Base-by-base conservation (phyloP, 2,113 vertebrate genomes). In the Anoura caudifer region DNA sequence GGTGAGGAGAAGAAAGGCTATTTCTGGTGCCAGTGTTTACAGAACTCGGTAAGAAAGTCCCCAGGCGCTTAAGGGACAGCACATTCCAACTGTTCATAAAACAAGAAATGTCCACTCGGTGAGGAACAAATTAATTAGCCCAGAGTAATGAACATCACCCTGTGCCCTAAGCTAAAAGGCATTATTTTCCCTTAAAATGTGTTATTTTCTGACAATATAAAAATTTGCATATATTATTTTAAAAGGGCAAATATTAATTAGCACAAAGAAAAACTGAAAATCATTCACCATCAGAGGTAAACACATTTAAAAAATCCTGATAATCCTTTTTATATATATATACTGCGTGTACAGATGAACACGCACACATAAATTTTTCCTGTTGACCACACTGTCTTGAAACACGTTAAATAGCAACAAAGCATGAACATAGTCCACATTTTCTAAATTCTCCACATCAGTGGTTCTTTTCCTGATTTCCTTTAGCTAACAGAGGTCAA, bases 1-100 rank as follows among this genome's bases (percentile, higher is more conserved):
- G 2, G 20, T 1, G 50, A 36, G 11, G 0, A 3, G 15, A 54
- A 19, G 4, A 56, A 5, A 10, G 5, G 76, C 41, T 61, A 20
- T 36, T n/a, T 59, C 56, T 52, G 47, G 56, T 0, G 13, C 5
- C 54, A 15, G 33, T 11, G 47, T 36, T 41, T 17, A 77, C 0
- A 24, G 20, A 65, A 43, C 15, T 56, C 45, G 31, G 13, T 16
- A 52, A n/a, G 84, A 79, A 59, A 84, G 16, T 8, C 24, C 89
- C 41, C 56, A 41, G 67, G 76, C 69, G 26, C 70, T 59, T 28
- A 19, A 10, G 36, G 5, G 76, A 26, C 20, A 52, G 19, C 70
- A 63, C 19, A 6, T 52, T 22, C 28, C 56, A 41, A 69, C 26
- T 36, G 33, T 33, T 84, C 26, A 16, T 3, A 17, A 47, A 67